Evolutionary conservation across 2,888 invertebrate species (phyloP).

Genomic region (Eupithecia subfuscata): DNA sequence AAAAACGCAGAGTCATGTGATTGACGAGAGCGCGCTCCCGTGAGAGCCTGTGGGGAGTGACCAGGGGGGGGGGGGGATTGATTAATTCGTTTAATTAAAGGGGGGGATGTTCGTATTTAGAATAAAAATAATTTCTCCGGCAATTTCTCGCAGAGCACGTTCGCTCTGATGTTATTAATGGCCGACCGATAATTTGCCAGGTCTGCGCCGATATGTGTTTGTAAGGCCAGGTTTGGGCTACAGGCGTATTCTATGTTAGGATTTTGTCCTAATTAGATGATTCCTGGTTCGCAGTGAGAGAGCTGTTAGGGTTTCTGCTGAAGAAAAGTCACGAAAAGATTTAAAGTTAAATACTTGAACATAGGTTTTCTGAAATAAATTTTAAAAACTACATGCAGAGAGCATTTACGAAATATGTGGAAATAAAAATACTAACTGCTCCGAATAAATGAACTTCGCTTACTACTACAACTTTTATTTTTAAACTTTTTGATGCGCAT

Average conservation of each 20-base stretch:
- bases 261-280: neutral
- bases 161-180: constrained; percentile 21
- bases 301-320: neutral
- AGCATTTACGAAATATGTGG: neutral
- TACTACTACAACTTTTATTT: neutral
- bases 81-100: constrained; percentile 68
- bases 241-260: neutral
- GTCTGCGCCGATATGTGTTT: constrained; percentile 4
- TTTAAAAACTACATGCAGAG: neutral
- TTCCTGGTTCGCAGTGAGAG: neutral
- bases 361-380: neutral
- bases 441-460: neutral
- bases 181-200: constrained; percentile 33
- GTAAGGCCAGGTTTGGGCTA: neutral
- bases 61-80: constrained; percentile 46
- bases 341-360: neutral
- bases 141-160: constrained; percentile 35
- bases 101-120: constrained; percentile 46
- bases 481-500: neutral
- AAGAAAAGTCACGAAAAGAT: neutral
- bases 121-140: constrained; percentile 47
- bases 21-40: constrained; percentile 49
- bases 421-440: neutral
- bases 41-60: constrained; percentile 26
- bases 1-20: constrained; percentile 57